Base-by-base conservation (phyloP, 2,888 invertebrate species). In the Stramonita haemastoma region DNA sequence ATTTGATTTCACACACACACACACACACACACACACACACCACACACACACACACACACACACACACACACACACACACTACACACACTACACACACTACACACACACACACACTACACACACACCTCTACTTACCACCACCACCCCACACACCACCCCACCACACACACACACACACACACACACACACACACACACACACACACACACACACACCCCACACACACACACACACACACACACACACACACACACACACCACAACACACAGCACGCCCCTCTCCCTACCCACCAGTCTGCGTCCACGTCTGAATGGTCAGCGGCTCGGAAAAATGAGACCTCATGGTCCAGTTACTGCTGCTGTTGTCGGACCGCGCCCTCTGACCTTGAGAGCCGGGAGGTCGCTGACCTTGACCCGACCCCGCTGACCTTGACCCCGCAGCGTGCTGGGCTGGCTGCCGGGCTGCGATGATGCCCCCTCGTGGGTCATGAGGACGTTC, bases 251-350 rank as follows among this genome's bases (percentile, higher is more conserved):
- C 46, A 2, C 8, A 46, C 46, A 46, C 46, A 46, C 46, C 2
- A 46, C 46, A 46, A 46, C 46, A 2, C 46, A 2, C 46, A 2
- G 4, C 46, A 2, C 46, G 4, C 46, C 46, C 46, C 46, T 8
- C 46, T 5, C 13, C 73, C 29, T 6, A 13, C 73, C 73, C 26
- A 79, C 57, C 66, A n/a, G 88, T 88, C 36, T 88, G 88, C 15
- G 88, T 88, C 88, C 88, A 88, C 17, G 84, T 84, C 66, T 88
- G 88, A 8, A 88, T 56, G 22, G 84, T 88, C 29, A 88, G 84
- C 15, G 88, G 83, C n/a, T 88, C 46, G 17, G 73, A 73, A 0
- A 26, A 66, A 11, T 29, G 60, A 1, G 86, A 86, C 34, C 66
- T 17, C 57, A 70, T 32, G 15, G 70, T 70, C 86, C 86, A 70